Evolutionary conservation across 2,797 vertebrate species (phyloP).

Genomic region (Eremophila alpestris): DNA sequence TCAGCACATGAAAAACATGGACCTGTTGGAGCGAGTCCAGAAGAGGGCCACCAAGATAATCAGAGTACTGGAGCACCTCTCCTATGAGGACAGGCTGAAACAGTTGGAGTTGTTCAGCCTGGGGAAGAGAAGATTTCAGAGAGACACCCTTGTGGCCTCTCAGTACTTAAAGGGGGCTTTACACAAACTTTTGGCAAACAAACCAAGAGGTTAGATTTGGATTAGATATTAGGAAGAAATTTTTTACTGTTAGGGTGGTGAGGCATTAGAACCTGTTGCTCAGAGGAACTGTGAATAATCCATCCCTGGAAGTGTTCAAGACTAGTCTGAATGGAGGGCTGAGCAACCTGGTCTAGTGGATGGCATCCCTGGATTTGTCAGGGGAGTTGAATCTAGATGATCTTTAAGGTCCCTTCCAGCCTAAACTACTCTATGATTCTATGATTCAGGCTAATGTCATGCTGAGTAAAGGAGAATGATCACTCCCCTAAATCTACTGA

Average conservation of each 20-base stretch:
- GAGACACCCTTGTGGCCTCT: accelerated
- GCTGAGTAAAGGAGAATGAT: neutral
- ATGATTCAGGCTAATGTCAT: neutral
- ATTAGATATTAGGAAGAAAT: neutral
- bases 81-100: neutral
- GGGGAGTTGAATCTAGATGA: accelerated
- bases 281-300: neutral
- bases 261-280: neutral
- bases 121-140: neutral
- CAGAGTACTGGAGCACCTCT: neutral
- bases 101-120: neutral
- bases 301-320: neutral
- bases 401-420: neutral
- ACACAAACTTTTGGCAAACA: too few relatives aligned
- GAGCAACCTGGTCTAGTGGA: neutral
- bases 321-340: neutral
- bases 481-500: neutral
- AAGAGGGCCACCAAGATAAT: neutral
- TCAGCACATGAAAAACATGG: neutral
- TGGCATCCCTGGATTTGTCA: neutral
- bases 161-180: neutral
- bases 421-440: neutral
- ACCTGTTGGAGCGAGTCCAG: neutral
- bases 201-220: neutral
- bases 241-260: neutral